These are phyloP conservation scores for Fringilla coelebs DNA, from an alignment of 2,797 vertebrate genomes.

Conservation along the genomic window DNA sequence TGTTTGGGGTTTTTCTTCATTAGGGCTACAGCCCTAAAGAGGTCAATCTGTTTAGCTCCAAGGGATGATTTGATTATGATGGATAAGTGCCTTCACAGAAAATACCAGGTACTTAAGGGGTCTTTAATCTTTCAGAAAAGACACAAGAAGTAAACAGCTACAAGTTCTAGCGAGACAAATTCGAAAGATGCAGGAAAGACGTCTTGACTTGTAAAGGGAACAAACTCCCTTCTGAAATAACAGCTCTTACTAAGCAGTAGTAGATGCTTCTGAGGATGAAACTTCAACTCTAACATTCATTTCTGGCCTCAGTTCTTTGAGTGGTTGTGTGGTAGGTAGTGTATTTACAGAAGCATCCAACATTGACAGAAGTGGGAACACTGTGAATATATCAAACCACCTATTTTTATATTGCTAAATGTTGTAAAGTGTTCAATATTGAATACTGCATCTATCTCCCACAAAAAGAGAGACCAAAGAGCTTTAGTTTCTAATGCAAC, in stretches of 20 bases:
- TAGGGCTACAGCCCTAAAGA: neutral
- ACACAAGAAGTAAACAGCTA: conserved; percentile 22
- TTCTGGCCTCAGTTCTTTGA: neutral
- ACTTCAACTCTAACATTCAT: neutral
- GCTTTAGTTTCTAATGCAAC: neutral
- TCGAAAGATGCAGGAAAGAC: neutral
- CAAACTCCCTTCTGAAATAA: neutral
- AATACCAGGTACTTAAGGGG: conserved; percentile 30
- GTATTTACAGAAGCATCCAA: neutral
- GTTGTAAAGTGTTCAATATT: neutral
- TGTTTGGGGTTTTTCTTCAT: neutral
- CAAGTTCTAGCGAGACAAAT: neutral
- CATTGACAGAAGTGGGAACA: neutral
- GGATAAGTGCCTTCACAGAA: conserved; percentile 48
- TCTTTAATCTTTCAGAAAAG: conserved; percentile 41
- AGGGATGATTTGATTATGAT: conserved; percentile 50
- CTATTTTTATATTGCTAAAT: neutral
- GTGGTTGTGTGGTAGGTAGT: neutral
- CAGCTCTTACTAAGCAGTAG: neutral
- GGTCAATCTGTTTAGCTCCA: conserved; percentile 59
- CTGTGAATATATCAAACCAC: neutral
- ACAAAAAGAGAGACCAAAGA: neutral
- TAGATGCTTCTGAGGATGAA: neutral
- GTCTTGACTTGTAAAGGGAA: neutral
- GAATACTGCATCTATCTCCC: neutral